phyloP scores from a whole-genome alignment of 1,140 invertebrate species.

The Neodiprion lecontei region DNA sequence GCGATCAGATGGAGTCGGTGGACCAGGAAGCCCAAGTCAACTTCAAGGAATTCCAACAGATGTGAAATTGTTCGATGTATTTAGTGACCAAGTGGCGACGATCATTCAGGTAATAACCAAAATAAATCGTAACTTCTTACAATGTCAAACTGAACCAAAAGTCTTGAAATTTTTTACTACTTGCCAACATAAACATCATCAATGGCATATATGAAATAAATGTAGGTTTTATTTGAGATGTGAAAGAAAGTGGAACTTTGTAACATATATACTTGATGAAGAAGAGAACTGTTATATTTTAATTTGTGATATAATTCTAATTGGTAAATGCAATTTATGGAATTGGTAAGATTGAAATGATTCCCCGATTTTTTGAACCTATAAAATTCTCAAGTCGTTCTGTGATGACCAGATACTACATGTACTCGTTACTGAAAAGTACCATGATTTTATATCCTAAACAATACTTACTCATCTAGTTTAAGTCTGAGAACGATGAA shows the following conservation, averaged over 20 bases:
- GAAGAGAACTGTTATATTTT: too few relatives aligned
- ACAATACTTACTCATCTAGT: conserved; percentile 50
- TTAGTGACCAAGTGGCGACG: conserved; percentile 95
- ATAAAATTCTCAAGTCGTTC: conserved; percentile 21
- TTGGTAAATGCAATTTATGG: too few relatives aligned
- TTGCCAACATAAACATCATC: too few relatives aligned
- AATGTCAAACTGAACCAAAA: too few relatives aligned
- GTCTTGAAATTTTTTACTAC: too few relatives aligned
- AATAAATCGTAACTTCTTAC: too few relatives aligned
- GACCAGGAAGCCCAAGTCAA: conserved; percentile 55
- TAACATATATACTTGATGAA: too few relatives aligned
- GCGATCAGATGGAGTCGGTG: conserved; percentile 68
- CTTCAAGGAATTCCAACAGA: conserved; percentile 80
- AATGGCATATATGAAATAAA: too few relatives aligned
- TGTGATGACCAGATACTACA: conserved; percentile 50
- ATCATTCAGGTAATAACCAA: conserved; percentile 81
- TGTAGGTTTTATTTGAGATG: conserved; percentile 3
- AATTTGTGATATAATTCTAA: too few relatives aligned
- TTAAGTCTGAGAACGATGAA: conserved; percentile 55
- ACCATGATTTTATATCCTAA: conserved; percentile 10
- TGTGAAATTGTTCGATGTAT: conserved; percentile 96
- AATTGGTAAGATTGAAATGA: too few relatives aligned
- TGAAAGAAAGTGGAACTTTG: too few relatives aligned
- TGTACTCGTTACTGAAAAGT: conserved; percentile 13
- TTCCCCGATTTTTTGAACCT: too few relatives aligned